These are phyloP conservation scores for Eretmocerus hayati DNA, from an alignment of 2,888 invertebrate genomes.

Conservation along the genomic window DNA sequence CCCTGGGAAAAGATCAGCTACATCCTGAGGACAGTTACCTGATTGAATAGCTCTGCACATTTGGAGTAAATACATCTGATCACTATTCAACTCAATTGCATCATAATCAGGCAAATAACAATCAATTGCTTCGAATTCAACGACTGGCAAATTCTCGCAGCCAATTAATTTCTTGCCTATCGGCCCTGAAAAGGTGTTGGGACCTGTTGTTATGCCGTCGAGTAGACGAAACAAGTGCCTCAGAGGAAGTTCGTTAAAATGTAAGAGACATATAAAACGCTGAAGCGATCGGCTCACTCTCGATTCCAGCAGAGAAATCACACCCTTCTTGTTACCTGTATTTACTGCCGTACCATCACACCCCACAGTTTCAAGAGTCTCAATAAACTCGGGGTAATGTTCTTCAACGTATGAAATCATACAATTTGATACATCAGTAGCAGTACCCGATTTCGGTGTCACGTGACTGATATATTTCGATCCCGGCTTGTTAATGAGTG, in stretches of 20 bases:
- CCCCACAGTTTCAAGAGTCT: too few relatives aligned
- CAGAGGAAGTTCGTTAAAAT: too few relatives aligned
- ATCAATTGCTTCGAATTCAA: neutral
- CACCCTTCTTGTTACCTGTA: conserved; percentile 9
- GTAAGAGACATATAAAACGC: conserved; percentile 13
- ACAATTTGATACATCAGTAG: too few relatives aligned
- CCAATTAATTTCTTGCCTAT: too few relatives aligned
- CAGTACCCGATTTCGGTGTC: neutral
- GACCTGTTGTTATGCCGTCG: conserved; percentile 8
- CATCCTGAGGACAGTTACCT: conserved; percentile 11
- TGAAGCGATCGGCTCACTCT: conserved; percentile 7
- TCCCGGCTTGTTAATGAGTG: neutral
- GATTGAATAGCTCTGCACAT: conserved; percentile 9
- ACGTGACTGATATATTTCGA: conserved; percentile 3
- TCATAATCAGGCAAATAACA: conserved; percentile 1
- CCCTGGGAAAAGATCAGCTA: conserved; percentile 5
- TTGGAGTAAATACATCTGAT: conserved; percentile 15
- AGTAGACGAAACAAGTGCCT: conserved; percentile 6
- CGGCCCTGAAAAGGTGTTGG: too few relatives aligned
- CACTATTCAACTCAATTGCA: conserved; percentile 4
- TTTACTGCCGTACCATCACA: conserved; percentile 11
- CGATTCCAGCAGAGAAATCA: conserved; percentile 9
- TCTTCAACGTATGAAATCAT: too few relatives aligned
- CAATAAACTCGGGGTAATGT: neutral
- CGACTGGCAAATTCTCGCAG: conserved; percentile 6